These are phyloP conservation scores for Monomorium pharaonis DNA, from an alignment of 1,140 invertebrate genomes.

Conservation along the genomic window DNA sequence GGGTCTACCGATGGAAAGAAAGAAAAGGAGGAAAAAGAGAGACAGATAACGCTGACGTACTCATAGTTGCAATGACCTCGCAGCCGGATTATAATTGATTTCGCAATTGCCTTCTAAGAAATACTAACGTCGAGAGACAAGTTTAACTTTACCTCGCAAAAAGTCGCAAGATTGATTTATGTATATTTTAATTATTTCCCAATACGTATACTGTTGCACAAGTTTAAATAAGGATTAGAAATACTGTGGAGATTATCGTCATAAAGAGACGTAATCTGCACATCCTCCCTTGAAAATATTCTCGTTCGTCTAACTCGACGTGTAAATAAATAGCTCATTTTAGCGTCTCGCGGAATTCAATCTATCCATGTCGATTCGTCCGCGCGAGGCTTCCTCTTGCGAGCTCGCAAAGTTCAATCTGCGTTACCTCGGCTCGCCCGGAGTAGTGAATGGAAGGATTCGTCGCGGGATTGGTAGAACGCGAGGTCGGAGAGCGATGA, in stretches of 20 bases:
- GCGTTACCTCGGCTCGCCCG: constrained; percentile 1
- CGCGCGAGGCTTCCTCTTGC: background rate
- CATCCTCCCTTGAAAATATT: background rate
- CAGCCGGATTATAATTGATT: constrained; percentile 23
- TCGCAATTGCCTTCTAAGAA: background rate
- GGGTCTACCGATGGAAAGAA: background rate
- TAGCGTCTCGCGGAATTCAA: background rate
- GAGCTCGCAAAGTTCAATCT: background rate
- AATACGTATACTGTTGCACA: background rate
- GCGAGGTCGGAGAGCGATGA: constrained; percentile 62
- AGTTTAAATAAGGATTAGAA: background rate
- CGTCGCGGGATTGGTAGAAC: constrained; percentile 41
- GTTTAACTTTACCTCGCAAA: background rate
- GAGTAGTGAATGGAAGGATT: constrained; percentile 54
- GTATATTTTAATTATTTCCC: background rate
- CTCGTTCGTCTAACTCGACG: background rate
- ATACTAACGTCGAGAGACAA: background rate
- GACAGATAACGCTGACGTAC: background rate
- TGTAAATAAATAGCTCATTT: constrained; percentile 5
- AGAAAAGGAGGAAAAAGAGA: background rate
- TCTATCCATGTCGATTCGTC: background rate
- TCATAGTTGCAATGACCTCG: background rate
- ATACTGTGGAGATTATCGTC: background rate
- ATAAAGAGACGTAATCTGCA: background rate
- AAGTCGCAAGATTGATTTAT: background rate